Conservation (phyloP, 2,888 invertebrate species). For the Andrena marginata region DNA sequence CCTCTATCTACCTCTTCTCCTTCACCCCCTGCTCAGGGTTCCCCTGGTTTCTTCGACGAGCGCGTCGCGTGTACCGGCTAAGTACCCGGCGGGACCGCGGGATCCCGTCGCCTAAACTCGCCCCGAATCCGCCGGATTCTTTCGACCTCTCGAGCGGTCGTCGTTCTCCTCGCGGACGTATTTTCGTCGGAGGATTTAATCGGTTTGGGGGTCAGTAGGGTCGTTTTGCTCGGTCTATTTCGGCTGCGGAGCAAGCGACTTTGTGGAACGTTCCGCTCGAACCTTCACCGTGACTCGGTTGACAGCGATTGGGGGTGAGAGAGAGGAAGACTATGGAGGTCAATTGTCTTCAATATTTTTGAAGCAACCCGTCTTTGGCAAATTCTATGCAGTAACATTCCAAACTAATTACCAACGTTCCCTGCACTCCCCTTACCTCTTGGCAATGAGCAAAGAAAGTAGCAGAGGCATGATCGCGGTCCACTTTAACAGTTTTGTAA, state of each 20-base stretch:
- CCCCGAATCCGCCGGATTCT: conserved; percentile 50
- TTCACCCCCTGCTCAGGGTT: conserved; percentile 35
- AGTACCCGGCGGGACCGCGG: conserved; percentile 42
- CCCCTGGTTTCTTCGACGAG: conserved; percentile 36
- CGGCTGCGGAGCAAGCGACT: conserved; percentile 17
- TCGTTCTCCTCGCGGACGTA: conserved; percentile 13
- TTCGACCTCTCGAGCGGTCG: conserved; percentile 2
- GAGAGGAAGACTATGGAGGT: not conserved
- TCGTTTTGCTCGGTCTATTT: conserved; percentile 48
- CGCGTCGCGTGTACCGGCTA: conserved; percentile 61
- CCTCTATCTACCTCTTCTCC: conserved; percentile 8
- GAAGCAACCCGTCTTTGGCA: no score
- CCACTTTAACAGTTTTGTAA: conserved; percentile 27
- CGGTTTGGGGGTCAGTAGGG: conserved; percentile 40
- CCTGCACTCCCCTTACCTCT: not conserved
- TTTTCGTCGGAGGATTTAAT: conserved; percentile 35
- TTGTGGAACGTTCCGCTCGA: conserved; percentile 22
- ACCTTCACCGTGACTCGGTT: not conserved
- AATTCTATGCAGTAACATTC: no score
- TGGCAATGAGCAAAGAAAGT: not conserved
- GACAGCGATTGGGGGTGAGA: not conserved
- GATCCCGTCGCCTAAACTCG: conserved; percentile 21
- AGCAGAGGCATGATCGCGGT: not conserved
- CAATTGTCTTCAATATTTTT: not conserved
- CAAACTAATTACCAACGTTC: no score